phyloP scores from a whole-genome alignment of 1,140 invertebrate genomes.

The Caerostris extrusa region DNA sequence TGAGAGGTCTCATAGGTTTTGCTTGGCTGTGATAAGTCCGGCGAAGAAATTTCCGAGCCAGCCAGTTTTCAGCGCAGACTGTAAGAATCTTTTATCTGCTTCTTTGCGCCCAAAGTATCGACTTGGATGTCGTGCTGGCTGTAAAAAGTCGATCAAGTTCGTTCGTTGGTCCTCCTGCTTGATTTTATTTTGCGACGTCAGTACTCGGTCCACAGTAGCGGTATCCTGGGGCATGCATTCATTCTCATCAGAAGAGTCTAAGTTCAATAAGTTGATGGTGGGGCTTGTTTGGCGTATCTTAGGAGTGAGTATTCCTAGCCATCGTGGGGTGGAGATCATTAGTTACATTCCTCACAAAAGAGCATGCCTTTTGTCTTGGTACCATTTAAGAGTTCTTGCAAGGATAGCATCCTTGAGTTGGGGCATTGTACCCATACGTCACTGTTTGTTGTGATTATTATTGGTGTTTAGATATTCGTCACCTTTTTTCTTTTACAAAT shows the following conservation, averaged over 20 bases:
- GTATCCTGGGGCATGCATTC: not conserved
- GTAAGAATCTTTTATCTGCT: not conserved
- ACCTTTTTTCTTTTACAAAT: not conserved
- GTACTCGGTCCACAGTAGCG: not conserved
- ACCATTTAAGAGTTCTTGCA: not conserved
- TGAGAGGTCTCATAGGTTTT: not conserved
- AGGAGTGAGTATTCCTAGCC: not conserved
- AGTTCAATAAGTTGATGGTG: too few relatives aligned
- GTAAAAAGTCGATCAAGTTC: not conserved
- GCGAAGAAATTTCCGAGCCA: not conserved
- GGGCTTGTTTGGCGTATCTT: not conserved
- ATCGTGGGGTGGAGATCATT: not conserved
- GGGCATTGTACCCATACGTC: not conserved
- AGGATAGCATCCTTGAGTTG: not conserved
- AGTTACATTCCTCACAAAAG: not conserved
- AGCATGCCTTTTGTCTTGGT: not conserved
- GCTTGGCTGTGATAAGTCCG: not conserved
- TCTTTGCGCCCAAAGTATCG: not conserved
- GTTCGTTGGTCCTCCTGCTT: not conserved
- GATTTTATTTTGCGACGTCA: not conserved
- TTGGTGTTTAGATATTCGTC: not conserved
- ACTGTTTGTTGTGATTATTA: not conserved
- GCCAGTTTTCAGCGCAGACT: not conserved
- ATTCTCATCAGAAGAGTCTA: not conserved
- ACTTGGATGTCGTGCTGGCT: not conserved